Evolutionary conservation across 2,888 invertebrate species (phyloP).

Genomic region (Steinernema scapterisci): DNA sequence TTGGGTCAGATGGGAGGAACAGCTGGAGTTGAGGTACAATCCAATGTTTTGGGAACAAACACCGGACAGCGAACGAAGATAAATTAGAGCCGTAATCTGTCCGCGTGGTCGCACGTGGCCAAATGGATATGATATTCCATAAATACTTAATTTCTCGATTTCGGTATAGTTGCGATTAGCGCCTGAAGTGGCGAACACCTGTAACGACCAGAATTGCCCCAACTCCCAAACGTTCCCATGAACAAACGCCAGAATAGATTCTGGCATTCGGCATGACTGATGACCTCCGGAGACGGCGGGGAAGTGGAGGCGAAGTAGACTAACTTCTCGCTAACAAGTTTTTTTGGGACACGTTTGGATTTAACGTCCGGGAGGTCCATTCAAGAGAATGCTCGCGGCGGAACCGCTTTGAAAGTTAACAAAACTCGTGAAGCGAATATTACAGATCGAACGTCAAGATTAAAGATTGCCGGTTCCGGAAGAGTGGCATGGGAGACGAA

Average conservation of each 20-base stretch:
- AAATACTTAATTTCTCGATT: slow-evolving; percentile 16
- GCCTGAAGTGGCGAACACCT: not conserved
- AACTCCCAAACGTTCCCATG: not conserved
- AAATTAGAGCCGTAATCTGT: too few relatives aligned
- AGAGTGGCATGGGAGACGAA: not conserved
- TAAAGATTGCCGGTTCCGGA: not conserved
- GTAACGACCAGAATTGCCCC: not conserved
- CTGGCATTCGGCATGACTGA: not conserved
- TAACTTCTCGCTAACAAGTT: slow-evolving; percentile 9
- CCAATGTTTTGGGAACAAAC: not conserved
- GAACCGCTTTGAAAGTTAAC: not conserved
- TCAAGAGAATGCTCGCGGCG: slow-evolving; percentile 4
- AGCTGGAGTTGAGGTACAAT: not conserved
- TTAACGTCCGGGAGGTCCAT: not conserved
- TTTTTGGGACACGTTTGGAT: not conserved
- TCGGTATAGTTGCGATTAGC: slow-evolving; percentile 5
- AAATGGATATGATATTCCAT: not conserved
- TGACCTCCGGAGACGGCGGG: not conserved
- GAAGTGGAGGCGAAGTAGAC: slow-evolving; percentile 1
- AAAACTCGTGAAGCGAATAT: not conserved
- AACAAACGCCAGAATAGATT: not conserved
- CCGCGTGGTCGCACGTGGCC: not conserved
- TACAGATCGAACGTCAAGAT: not conserved
- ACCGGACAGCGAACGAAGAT: not conserved
- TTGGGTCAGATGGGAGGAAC: not conserved